phyloP scores from a whole-genome alignment of 1,140 invertebrate genomes.

The Ceratitis capitata region DNA sequence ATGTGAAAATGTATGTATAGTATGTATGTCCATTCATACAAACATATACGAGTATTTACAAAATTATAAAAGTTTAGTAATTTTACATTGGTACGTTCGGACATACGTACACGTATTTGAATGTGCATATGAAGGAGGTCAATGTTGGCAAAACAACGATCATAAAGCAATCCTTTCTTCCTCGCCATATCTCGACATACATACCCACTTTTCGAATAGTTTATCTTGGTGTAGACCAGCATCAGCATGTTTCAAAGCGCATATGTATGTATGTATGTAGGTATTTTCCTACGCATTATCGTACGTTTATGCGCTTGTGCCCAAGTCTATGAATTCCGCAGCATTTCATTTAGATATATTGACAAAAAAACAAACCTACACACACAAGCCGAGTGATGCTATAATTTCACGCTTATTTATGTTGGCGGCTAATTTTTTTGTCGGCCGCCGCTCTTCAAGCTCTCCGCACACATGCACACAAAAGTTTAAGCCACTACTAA shows the following conservation, averaged over 20 bases:
- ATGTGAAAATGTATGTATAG: background rate
- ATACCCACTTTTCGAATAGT: background rate
- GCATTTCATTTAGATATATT: background rate
- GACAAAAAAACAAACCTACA: background rate
- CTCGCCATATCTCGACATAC: background rate
- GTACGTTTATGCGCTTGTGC: background rate
- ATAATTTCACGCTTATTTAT: constrained; percentile 35
- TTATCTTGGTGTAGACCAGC: background rate
- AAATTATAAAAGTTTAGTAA: no score
- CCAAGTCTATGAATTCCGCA: background rate
- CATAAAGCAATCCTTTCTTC: background rate
- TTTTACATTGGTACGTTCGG: background rate
- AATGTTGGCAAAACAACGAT: background rate
- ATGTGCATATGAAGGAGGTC: background rate
- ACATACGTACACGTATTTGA: no score
- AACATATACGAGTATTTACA: background rate
- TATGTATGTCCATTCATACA: background rate
- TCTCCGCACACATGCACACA: background rate
- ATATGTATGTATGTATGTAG: background rate
- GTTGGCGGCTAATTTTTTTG: background rate
- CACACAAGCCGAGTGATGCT: background rate
- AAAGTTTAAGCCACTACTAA: background rate
- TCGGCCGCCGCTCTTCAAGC: background rate
- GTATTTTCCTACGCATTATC: no score
- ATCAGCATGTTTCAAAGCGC: background rate